Evolutionary conservation across 2,797 vertebrate genomes (phyloP), one percentile per base, ranked within the genome.

Genomic region (Hephaestus fuliginosus): DNA sequence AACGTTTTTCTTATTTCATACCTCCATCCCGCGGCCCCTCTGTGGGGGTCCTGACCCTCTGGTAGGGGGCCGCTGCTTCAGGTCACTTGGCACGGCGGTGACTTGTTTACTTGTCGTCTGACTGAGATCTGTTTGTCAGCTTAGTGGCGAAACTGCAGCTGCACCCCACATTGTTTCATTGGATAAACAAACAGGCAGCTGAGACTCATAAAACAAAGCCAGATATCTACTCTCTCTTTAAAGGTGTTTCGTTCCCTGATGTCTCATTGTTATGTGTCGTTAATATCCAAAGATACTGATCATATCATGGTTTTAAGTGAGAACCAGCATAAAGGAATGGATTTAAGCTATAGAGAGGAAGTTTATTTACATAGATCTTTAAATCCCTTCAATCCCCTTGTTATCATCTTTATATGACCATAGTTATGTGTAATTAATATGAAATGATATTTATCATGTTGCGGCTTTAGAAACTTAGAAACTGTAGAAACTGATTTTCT

Each of bases 171-270:
- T 92, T 89, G 86, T 91, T 86, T 60, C 64, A 43, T 49, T 43
- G 76, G 30, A 68, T 79, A 82, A 91, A 89, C 85, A 92, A 82
- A 74, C 70, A 70, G 60, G 39, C 80, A 81, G 68, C 80, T 70
- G 86, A 90, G 81, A 41, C 83, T 84, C 75, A 28, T 87, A 88
- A 90, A 89, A 79, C 69, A 13, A 67, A 76, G 52, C 76, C 76
- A 82, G 76, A 70, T 87, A 76, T 48, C 33, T 62, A 17, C 15
- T 53, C 61, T 9, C 5, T 22, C 70, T 70, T 43, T 76, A 76
- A 75, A 70, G 17, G 6, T 30, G 30, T 17, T 80, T 70, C 9
- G 49, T 39, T 65, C 17, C 22, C 25, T 56, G 0, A 5, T 62
- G 33, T 79, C 53, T 56, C 7, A 11, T 28, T 20, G 33, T 28